Conservation (phyloP, 2,113 vertebrate species). For the Entelurus aequoreus region DNA sequence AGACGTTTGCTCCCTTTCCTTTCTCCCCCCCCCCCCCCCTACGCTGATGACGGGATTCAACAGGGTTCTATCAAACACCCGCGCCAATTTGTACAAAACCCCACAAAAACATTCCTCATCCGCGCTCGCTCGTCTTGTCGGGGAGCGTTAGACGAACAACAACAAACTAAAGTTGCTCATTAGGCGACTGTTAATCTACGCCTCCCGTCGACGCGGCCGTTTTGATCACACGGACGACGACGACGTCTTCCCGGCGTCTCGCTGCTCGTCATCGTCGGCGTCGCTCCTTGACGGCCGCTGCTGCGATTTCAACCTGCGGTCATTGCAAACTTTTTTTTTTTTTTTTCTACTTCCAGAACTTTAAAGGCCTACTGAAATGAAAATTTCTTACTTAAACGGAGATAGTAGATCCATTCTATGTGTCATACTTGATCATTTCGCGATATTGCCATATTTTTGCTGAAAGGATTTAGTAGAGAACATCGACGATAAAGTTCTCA, state of each 20-base stretch:
- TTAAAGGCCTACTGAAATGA: no score
- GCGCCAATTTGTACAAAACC: slow-evolving; percentile 38
- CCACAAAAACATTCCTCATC: slow-evolving; percentile 9
- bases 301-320: slow-evolving; percentile 23
- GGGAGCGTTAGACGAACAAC: slow-evolving; percentile 51
- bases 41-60: slow-evolving; percentile 69
- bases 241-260: slow-evolving; percentile 28
- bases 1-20: slow-evolving; percentile 23
- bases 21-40: slow-evolving; percentile 29
- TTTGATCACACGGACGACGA: slow-evolving; percentile 55
- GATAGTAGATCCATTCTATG: no score
- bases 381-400: no score
- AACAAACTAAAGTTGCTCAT: slow-evolving; percentile 65
- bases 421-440: no score
- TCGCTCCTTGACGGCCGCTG: slow-evolving; percentile 46
- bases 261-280: slow-evolving; percentile 24
- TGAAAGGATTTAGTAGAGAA: no score
- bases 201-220: slow-evolving; percentile 50
- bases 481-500: no score
- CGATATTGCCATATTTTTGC: no score
- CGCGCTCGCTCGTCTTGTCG: slow-evolving; percentile 43
- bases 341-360: no score
- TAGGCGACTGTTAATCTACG: slow-evolving; percentile 63
- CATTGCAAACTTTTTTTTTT: no score
- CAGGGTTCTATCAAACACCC: slow-evolving; percentile 63